Evolutionary conservation across 1,140 invertebrate species (phyloP).

Genomic region (Drosophila chauvacae): DNA sequence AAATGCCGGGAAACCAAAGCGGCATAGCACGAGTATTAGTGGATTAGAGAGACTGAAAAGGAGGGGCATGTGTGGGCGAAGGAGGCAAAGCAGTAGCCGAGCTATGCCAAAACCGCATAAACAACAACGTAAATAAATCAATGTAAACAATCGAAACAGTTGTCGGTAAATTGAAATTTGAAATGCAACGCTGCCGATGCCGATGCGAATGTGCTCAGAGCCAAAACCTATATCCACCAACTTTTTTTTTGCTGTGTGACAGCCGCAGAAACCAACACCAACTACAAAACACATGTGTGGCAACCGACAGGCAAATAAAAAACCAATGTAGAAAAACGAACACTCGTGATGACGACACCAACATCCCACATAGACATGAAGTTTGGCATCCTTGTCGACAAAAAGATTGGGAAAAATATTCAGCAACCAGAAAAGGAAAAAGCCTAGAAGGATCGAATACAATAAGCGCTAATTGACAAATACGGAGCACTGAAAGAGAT

Average conservation of each 20-base stretch:
- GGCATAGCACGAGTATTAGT: conserved; percentile 71
- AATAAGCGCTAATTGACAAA: conserved; percentile 74
- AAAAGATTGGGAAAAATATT: conserved; percentile 15
- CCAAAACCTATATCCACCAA: conserved; percentile 10
- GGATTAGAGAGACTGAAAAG: conserved; percentile 60
- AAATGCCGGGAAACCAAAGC: conserved; percentile 61
- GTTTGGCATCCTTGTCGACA: conserved; percentile 19
- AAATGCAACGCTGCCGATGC: conserved; percentile 65
- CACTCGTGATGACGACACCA: conserved; percentile 15
- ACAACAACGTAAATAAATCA: conserved; percentile 81
- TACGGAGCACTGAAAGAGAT: conserved; percentile 11
- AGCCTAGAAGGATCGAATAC: conserved; percentile 5
- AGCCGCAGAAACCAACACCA: conserved; percentile 28
- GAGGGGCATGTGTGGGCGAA: conserved; percentile 19
- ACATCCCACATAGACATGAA: conserved; percentile 25
- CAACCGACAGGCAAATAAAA: conserved; percentile 17
- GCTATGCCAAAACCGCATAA: conserved; percentile 71
- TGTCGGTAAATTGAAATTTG: conserved; percentile 83
- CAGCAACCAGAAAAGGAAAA: background rate
- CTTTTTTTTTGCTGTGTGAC: conserved; percentile 31
- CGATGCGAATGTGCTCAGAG: conserved; percentile 21
- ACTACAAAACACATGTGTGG: conserved; percentile 38
- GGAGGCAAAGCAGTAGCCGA: background rate
- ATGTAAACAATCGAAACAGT: conserved; percentile 83
- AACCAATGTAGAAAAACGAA: conserved; percentile 10